Conservation (phyloP, 23 tunicate species). For the Halocynthia roretzi region DNA sequence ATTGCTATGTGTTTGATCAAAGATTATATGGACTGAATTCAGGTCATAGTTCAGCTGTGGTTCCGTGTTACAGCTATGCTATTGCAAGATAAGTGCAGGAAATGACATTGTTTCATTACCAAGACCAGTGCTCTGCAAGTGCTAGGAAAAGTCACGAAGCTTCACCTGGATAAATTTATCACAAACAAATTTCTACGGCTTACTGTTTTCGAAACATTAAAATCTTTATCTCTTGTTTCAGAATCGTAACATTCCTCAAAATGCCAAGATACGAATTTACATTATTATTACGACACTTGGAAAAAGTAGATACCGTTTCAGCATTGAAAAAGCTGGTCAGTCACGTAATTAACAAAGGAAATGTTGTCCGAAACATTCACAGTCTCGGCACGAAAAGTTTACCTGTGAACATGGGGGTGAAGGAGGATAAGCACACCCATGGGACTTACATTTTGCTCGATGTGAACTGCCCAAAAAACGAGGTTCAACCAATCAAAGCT, state of each 20-base stretch:
- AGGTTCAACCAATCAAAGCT: slow-evolving; percentile 1
- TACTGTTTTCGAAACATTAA: no score
- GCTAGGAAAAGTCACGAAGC: no score
- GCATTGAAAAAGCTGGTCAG: slow-evolving; percentile 32
- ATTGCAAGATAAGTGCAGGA: no score
- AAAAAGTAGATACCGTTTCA: slow-evolving; percentile 36
- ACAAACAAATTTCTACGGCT: no score
- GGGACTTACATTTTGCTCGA: slow-evolving; percentile 62
- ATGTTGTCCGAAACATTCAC: slow-evolving; percentile 69
- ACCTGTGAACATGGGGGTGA: slow-evolving; percentile 25
- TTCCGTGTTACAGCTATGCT: no score
- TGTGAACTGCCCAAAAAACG: slow-evolving; percentile 25
- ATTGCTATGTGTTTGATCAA: no score
- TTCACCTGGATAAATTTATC: no score
- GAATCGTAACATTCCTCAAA: background rate
- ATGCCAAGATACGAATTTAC: slow-evolving; percentile 84
- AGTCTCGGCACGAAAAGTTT: slow-evolving; percentile 70
- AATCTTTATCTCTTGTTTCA: no score
- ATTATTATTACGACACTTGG: slow-evolving; percentile 35
- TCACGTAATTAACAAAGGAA: slow-evolving; percentile 33
- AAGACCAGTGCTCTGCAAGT: no score
- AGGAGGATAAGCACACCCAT: slow-evolving; percentile 13
- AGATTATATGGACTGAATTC: no score
- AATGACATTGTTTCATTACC: no score
- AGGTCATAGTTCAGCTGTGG: no score